Evolutionary conservation across 2,113 vertebrate genomes (phyloP), one percentile per base, ranked within the genome.

Genomic region (Perognathus longimembris): DNA sequence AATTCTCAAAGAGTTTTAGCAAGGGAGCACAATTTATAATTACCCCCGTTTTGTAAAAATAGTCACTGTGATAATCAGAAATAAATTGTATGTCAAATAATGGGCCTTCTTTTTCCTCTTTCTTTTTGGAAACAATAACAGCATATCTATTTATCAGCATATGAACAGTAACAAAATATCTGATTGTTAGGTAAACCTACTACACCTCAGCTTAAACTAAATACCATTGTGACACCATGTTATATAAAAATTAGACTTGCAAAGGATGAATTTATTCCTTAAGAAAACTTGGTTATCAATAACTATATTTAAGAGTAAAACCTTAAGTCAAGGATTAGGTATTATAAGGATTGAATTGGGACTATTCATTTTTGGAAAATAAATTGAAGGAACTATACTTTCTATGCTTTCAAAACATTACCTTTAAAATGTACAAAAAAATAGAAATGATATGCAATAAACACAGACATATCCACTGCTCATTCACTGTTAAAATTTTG

Each of bases 1-100:
- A 87, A 93, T 81, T 92, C 92, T 94, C 90, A 88, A 63, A 78
- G 67, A 74, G 21, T 70, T 92, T 95, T 45, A 89, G 38, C 34
- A 81, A 79, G 75, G 50, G 61, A 82, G 0, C 77, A 28, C 73
- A 93, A 88, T 83, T 85, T 86, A 94, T 77, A 71, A 95, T 90
- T 89, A 90, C 91, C 32, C 15, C 75, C 69, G 71, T 63, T 71
- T 85, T 92, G 42, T 66, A 89, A 75, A 96, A 89, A 40, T 1
- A 83, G 66, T 85, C 30, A 83, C 6, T 45, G 67, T 91, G 71
- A 85, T 70, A 75, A 1, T 45, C 7, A 91, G 73, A 91, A 81
- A 85, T 95, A 90, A 93, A 45, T 71, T 85, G 14, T 14, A 67
- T 36, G 14, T 32, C 45, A 66, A 85, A 87, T 84, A 14, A 1